These are phyloP conservation scores for Upupa epops DNA, from an alignment of 2,113 vertebrate genomes.

Conservation along the genomic window DNA sequence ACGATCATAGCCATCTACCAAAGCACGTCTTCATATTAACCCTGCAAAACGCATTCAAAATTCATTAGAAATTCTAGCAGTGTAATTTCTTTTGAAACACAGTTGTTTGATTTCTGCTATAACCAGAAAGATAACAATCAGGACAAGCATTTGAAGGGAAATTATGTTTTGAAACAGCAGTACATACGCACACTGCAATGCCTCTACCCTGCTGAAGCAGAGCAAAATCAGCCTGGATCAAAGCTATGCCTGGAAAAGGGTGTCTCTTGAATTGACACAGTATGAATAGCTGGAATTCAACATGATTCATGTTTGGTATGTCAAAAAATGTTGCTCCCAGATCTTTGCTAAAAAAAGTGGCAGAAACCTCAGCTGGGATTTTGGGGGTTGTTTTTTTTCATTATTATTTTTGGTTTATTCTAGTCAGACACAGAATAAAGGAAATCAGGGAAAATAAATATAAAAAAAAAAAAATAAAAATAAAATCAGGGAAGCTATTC, in stretches of 20 bases:
- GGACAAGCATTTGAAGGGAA: not conserved
- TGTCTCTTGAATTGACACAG: not conserved
- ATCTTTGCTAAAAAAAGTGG: not conserved
- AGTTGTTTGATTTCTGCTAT: not conserved
- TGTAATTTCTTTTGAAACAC: not conserved
- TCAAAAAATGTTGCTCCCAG: not conserved
- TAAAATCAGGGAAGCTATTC: not conserved
- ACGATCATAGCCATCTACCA: not conserved
- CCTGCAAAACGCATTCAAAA: not conserved
- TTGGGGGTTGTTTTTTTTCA: no score
- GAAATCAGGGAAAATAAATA: no score
- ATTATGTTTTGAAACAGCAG: not conserved
- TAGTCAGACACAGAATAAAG: no score
- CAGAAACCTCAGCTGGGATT: not conserved
- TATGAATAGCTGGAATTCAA: not conserved
- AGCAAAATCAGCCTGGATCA: not conserved
- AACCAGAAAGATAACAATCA: not conserved
- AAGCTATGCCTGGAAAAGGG: not conserved
- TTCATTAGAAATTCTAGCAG: constrained; percentile 1
- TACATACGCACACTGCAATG: not conserved
- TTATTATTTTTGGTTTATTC: no score
- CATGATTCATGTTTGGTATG: not conserved
- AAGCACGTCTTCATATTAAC: not conserved
- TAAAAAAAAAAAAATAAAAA: no score
- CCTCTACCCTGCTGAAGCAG: not conserved